phyloP scores from a whole-genome alignment of 2,888 invertebrate genomes.

The Himalopsyche japonica region DNA sequence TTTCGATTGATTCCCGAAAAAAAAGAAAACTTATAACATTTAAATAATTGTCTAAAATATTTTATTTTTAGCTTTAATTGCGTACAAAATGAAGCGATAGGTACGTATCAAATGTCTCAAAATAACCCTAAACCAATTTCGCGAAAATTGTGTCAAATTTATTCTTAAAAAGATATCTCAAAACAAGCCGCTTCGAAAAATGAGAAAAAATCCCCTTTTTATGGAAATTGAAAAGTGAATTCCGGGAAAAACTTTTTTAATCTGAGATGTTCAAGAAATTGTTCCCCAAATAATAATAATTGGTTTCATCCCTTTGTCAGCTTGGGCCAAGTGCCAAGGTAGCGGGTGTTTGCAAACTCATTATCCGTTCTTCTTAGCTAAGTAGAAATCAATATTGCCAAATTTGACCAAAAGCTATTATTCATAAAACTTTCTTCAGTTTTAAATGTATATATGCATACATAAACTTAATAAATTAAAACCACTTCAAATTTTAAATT shows the following conservation, averaged over 20 bases:
- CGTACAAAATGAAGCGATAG: too few relatives aligned
- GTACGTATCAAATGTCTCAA: too few relatives aligned
- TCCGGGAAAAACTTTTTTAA: neutral
- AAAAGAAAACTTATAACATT: too few relatives aligned
- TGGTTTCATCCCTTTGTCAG: neutral
- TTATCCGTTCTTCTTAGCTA: neutral
- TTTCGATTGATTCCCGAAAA: too few relatives aligned
- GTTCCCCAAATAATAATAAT: neutral
- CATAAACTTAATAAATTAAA: too few relatives aligned
- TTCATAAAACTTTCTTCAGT: neutral
- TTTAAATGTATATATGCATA: too few relatives aligned
- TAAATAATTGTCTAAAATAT: too few relatives aligned
- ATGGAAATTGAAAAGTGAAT: neutral
- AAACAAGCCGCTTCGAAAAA: neutral
- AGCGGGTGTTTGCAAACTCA: neutral
- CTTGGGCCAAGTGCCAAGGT: neutral
- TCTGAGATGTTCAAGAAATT: neutral
- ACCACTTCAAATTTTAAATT: too few relatives aligned
- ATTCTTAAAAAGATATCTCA: neutral
- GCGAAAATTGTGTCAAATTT: neutral
- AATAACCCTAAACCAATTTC: too few relatives aligned
- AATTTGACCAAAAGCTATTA: neutral
- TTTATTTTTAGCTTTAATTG: too few relatives aligned
- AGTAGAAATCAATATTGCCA: neutral
- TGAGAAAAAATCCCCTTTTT: neutral